Evolutionary conservation across 2,888 invertebrate species (phyloP), one percentile per base, ranked within the genome.

Genomic region (Crioceris asparagi): DNA sequence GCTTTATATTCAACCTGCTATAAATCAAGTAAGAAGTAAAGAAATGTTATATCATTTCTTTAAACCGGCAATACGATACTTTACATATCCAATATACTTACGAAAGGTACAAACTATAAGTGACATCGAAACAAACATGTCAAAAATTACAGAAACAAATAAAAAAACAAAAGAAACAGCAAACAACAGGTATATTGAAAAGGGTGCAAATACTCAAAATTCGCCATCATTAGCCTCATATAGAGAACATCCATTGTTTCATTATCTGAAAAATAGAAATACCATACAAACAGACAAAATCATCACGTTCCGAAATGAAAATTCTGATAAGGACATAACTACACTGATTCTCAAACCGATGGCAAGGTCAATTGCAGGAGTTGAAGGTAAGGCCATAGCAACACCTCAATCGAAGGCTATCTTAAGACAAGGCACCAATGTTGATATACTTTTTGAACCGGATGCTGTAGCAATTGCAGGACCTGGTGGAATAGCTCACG

Each of bases 401-500:
- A 75, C 74, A 35, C 83, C 83, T 10, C 58, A 79, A 40, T 78
- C 83, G 1, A 68, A 69, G 46, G 82, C 82, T 6, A 58, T 79
- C 17, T 62, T 82, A 11, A 69, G 72, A 37, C 66, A 69, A 45
- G 76, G 77, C 16, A 69, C 69, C 27, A 66, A 69, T 38, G 78
- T 75, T 1, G 72, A 75, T 41, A 73, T 83, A 31, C 61, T 74
- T 14, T 80, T 79, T 54, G 69, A 72, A 44, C 83, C 83, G 2
- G 69, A 72, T 41, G 78, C 82, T 1, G 71, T 79, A 1, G 83
- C 83, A 3, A 70, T 83, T 3, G 82, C 74, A 2, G 83, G 83
- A 4, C 81, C 80, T 19, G 82, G 82, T 3, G 83, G 83, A 6
- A 72, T 77, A 32, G 83, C 83, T 1, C 80, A 82, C 54, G 83